phyloP scores from a whole-genome alignment of 2,797 vertebrate species.

The Bryconaethiops microstoma region DNA sequence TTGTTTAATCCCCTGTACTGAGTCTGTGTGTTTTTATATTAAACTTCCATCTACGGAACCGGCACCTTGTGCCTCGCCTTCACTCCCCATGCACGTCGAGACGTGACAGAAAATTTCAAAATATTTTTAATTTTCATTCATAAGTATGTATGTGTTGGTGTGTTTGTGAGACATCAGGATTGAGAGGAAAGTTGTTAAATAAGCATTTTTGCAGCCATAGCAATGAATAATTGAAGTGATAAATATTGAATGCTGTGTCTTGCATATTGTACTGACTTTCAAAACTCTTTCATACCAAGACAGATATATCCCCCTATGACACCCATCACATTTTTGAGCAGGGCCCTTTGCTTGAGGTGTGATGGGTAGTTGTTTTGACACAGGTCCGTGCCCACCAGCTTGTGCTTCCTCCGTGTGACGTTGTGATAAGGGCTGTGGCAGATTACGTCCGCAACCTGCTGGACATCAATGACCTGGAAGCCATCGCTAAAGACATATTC shows the following conservation, averaged over 20 bases:
- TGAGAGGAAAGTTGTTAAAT: neutral
- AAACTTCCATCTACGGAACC: too few species aligned
- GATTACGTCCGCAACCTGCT: slow-evolving; percentile 91
- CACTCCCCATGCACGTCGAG: too few species aligned
- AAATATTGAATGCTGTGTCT: neutral
- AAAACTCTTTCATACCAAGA: slow-evolving; percentile 14
- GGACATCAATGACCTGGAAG: slow-evolving; percentile 88
- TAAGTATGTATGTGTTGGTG: neutral
- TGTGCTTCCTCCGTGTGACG: slow-evolving; percentile 93
- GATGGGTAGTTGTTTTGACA: slow-evolving; percentile 50
- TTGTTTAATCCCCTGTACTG: too few species aligned
- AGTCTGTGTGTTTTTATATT: too few species aligned
- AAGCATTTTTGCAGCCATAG: neutral
- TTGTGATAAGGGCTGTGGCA: slow-evolving; percentile 93
- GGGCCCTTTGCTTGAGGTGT: slow-evolving; percentile 46
- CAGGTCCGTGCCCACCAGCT: slow-evolving; percentile 96
- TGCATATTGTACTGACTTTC: neutral
- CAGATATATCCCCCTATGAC: slow-evolving; percentile 32
- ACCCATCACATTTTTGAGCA: slow-evolving; percentile 49
- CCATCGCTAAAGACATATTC: slow-evolving; percentile 93
- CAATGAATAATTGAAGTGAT: neutral
- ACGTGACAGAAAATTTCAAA: too few species aligned
- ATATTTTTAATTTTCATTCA: too few species aligned
- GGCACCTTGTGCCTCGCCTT: too few species aligned
- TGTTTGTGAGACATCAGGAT: neutral